Evolutionary conservation across 2,797 vertebrate species (phyloP), one percentile per base, ranked within the genome.

Genomic region (Mormyrus proboscirostris): DNA sequence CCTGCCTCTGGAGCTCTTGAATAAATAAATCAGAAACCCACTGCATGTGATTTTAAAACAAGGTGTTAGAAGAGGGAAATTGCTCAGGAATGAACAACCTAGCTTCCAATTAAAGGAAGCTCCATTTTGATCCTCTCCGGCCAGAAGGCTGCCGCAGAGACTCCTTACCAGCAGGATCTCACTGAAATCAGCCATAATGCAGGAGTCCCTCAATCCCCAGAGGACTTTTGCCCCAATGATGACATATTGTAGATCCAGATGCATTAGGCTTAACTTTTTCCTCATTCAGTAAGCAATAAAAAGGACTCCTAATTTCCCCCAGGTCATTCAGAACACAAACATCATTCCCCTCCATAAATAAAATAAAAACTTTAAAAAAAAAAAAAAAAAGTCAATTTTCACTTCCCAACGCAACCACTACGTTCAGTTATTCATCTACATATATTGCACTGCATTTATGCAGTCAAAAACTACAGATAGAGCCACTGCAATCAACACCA

Each of bases 81-180:
- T 53, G 22, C 83, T 51, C 83, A 57, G 59, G 59, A 88, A 44
- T 69, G 41, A 65, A 29, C 41, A 69, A 55, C 59, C 44, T 69
- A n/a, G 87, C 59, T n/a, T 69, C 19, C 82, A 53, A 88, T 47
- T 69, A 88, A 55, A 89, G 51, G 47, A 57, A 89, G 69, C 88
- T 76, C 88, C 88, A 89, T 89, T 89, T 89, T 89, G 76, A 89
- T 89, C 22, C n/a, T 44, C 51, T 25, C 38, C 5, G 3, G 51
- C 88, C 49, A 88, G 25, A 14, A 88, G 65, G 76, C 47, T 84
- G 69, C 9, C 8, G 29, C 88, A 89, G 73, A 82, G 33, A 59
- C 16, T 8, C 29, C 59, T 73, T 73, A 62, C 53, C 88, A 82
- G 47, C 69, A 88, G 47, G 47, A 79, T 88, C 49, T 51, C 57